These are phyloP conservation scores for Drosophila micromelanica DNA, from an alignment of 1,140 invertebrate species.

Conservation along the genomic window DNA sequence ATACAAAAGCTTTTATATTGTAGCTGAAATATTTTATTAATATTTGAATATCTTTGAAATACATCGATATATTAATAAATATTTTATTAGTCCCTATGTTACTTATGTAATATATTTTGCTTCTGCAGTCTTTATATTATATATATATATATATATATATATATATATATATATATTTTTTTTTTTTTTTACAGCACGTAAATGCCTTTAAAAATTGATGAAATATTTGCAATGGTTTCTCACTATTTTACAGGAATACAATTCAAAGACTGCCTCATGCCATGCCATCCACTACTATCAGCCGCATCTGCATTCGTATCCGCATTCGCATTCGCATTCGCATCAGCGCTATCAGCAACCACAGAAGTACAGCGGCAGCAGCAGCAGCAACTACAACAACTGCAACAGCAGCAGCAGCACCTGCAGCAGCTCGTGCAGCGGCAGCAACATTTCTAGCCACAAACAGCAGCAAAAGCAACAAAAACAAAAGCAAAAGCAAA, in stretches of 20 bases:
- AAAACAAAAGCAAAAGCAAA: conserved; percentile 30
- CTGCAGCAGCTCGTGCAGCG: background rate
- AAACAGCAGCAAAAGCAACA: conserved; percentile 16
- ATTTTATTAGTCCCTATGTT: too few relatives aligned
- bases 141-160: too few relatives aligned
- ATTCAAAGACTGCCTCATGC: conserved; percentile 84
- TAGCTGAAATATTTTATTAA: too few relatives aligned
- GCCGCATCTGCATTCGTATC: conserved; percentile 46
- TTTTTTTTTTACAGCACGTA: too few relatives aligned
- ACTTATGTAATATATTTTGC: too few relatives aligned
- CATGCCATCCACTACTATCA: conserved; percentile 82
- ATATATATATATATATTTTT: too few relatives aligned
- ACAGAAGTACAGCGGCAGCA: conserved; percentile 25
- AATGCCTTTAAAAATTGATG: too few relatives aligned
- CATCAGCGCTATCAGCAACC: conserved; percentile 24
- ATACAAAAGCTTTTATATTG: too few relatives aligned
- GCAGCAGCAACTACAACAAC: conserved; percentile 44
- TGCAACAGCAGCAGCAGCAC: conserved; percentile 26
- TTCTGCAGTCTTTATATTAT: too few relatives aligned
- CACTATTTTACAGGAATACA: conserved; percentile 72
- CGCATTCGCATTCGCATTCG: background rate
- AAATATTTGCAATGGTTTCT: background rate
- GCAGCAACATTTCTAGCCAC: conserved; percentile 9
- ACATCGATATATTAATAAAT: too few relatives aligned
- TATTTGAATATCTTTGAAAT: too few relatives aligned